Conservation (phyloP, 2,888 invertebrate genomes). For the Dasysyrphus albostriatus region DNA sequence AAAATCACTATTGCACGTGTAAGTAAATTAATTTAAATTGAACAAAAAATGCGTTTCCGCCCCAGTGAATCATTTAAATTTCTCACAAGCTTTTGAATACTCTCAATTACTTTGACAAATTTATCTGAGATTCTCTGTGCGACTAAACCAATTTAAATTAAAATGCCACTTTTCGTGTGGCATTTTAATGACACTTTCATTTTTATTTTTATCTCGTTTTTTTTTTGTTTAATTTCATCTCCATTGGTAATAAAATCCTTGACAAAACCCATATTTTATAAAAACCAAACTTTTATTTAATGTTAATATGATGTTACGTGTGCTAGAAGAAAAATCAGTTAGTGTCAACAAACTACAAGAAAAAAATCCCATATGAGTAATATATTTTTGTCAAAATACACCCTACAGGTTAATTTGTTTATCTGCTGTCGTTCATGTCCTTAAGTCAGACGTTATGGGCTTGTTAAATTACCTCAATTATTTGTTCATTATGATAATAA, state of each 20-base stretch:
- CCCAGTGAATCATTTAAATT: background rate
- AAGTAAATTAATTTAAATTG: background rate
- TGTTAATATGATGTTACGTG: conserved; percentile 10
- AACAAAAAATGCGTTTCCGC: background rate
- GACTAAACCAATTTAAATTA: background rate
- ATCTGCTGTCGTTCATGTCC: conserved; percentile 9
- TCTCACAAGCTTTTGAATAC: background rate
- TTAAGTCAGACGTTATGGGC: conserved; percentile 38
- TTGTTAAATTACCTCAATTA: conserved; percentile 55
- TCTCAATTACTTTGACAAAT: background rate
- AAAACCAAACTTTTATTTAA: conserved; percentile 55
- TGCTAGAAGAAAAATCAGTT: conserved; percentile 9
- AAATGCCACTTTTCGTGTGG: background rate
- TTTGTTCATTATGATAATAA: conserved; percentile 44
- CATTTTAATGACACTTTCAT: background rate
- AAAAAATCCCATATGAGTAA: conserved; percentile 38
- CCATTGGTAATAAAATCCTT: conserved; percentile 14
- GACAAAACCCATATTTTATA: conserved; percentile 30
- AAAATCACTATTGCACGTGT: background rate
- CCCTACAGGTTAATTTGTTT: conserved; percentile 47
- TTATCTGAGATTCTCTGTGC: background rate
- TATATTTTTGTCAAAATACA: conserved; percentile 43
- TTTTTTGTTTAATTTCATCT: conserved; percentile 18
- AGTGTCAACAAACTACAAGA: conserved; percentile 25
- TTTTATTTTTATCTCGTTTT: background rate